Conservation (phyloP, 2,113 vertebrate species). For the Rhynchopsitta pachyrhyncha region DNA sequence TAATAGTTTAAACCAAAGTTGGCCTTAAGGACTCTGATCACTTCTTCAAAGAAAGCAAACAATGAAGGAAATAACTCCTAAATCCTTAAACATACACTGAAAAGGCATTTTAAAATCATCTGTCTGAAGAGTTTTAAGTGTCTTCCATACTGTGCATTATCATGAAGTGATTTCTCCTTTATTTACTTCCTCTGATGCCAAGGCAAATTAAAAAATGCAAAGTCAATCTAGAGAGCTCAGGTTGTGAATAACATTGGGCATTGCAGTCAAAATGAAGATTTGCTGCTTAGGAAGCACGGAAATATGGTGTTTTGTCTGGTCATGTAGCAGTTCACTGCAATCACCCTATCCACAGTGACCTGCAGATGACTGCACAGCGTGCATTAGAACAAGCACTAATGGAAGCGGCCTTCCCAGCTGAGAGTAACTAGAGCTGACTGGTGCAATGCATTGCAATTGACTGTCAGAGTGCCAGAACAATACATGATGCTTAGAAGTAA, state of each 20-base stretch:
- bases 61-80: background rate
- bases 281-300: background rate
- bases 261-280: background rate
- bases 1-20: background rate
- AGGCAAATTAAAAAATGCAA: background rate
- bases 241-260: accelerated
- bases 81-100: background rate
- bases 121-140: background rate
- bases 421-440: background rate
- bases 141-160: background rate
- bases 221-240: background rate
- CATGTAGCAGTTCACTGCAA: background rate
- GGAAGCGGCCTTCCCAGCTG: accelerated
- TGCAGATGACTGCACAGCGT: accelerated
- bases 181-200: background rate
- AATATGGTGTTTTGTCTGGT: background rate
- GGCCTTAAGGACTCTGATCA: background rate
- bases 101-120: background rate
- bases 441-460: background rate
- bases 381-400: background rate
- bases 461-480: background rate
- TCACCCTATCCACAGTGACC: accelerated
- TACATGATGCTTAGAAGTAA: background rate
- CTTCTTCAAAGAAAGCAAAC: background rate
- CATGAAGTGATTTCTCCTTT: background rate